A percentile compares a stretch with the other conserved stretches of the same genome.
These are phyloP conservation scores for Riptortus pedestris DNA, from an alignment of 1,140 invertebrate genomes.

Conservation along the genomic window DNA sequence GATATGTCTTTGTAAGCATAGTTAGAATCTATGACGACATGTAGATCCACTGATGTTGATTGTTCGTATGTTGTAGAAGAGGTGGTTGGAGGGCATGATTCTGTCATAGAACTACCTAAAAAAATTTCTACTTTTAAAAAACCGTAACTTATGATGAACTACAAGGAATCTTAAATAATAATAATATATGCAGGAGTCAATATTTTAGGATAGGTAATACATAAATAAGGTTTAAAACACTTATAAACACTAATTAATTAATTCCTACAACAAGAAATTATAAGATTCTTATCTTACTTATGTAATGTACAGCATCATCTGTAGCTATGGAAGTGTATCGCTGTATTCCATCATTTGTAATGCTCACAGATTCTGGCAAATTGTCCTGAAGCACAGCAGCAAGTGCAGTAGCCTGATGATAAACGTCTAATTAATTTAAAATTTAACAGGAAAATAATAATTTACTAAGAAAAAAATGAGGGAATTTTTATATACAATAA, in stretches of 20 bases:
- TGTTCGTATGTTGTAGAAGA: not conserved
- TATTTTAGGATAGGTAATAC: too few species aligned
- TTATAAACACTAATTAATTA: too few species aligned
- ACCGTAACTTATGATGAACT: too few species aligned
- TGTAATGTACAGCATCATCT: not conserved
- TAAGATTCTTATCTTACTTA: not conserved
- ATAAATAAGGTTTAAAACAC: too few species aligned
- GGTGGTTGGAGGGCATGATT: not conserved
- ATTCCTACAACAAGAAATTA: too few species aligned
- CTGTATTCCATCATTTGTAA: slow-evolving; percentile 14
- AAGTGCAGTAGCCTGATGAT: slow-evolving; percentile 27
- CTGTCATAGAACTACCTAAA: slow-evolving; percentile 1
- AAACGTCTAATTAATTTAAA: not conserved
- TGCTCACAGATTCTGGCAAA: slow-evolving; percentile 23
- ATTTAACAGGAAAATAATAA: not conserved
- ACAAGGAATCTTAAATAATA: too few species aligned
- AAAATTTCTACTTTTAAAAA: too few species aligned
- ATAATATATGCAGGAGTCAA: too few species aligned
- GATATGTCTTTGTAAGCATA: slow-evolving; percentile 25
- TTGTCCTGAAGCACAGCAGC: slow-evolving; percentile 24
- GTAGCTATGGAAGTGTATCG: not conserved
- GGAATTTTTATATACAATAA: too few species aligned
- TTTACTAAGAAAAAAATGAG: too few species aligned
- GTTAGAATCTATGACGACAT: slow-evolving; percentile 29
- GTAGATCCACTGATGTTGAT: slow-evolving; percentile 24